A percentile compares a stretch with the other conserved stretches of the same genome.
These are phyloP conservation scores for Poeciliopsis infans DNA, from an alignment of 2,797 vertebrate species.

Conservation along the genomic window DNA sequence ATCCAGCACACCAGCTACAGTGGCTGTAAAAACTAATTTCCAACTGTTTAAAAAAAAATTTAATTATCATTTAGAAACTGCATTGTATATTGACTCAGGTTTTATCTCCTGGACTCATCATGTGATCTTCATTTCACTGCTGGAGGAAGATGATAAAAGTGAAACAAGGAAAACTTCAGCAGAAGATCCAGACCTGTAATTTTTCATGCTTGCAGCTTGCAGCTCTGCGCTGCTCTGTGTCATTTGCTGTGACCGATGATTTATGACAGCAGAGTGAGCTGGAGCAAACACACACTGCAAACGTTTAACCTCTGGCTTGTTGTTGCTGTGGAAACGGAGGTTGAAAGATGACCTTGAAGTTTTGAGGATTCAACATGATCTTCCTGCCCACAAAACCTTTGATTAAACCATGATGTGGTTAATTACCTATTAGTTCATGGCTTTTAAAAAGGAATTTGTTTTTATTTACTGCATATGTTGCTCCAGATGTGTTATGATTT, in stretches of 20 bases:
- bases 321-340: conserved; percentile 34
- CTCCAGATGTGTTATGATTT: conserved; percentile 1
- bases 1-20: no score
- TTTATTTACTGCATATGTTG: conserved; percentile 23
- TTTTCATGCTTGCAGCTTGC: conserved; percentile 1
- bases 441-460: conserved; percentile 32
- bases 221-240: conserved; percentile 8
- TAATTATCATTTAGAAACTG: no score
- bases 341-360: conserved; percentile 45
- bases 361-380: conserved; percentile 3
- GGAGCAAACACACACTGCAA: background rate
- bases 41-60: no score
- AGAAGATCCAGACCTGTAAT: background rate
- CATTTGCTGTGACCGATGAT: conserved; percentile 17
- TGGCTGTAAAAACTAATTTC: no score
- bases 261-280: conserved; percentile 25
- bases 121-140: background rate
- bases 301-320: conserved; percentile 10
- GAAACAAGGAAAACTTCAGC: background rate
- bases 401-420: conserved; percentile 18
- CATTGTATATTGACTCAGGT: no score
- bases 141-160: background rate
- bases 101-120: background rate
- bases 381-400: conserved; percentile 27
- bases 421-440: conserved; percentile 6